phyloP scores from a whole-genome alignment of 2,113 vertebrate genomes.

The Pangasianodon gigas region DNA sequence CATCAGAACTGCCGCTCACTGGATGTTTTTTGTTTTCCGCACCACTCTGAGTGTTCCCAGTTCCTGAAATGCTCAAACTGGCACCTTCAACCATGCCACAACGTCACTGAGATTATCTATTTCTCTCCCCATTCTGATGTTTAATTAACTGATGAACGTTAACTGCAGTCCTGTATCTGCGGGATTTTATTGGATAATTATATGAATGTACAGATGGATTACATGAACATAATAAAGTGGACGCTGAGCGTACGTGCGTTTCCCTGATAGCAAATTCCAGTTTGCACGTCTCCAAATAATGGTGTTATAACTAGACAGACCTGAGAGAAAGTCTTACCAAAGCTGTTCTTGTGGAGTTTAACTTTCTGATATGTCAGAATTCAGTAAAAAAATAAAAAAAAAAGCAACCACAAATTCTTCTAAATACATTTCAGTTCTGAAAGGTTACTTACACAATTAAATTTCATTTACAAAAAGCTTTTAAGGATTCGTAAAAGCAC shows the following conservation, averaged over 20 bases:
- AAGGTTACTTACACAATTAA: not conserved
- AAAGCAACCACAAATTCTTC: not conserved
- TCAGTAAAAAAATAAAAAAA: too few relatives aligned
- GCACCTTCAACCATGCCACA: not conserved
- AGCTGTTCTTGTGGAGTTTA: not conserved
- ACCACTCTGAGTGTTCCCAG: not conserved
- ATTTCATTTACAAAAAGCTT: not conserved
- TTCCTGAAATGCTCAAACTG: not conserved
- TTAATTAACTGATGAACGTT: not conserved
- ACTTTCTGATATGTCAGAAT: not conserved
- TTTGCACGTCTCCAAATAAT: not conserved
- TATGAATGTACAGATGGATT: too few relatives aligned
- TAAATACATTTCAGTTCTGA: not conserved
- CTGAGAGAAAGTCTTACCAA: not conserved
- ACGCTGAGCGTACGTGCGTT: too few relatives aligned
- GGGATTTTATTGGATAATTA: not conserved
- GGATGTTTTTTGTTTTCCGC: not conserved
- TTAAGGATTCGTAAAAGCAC: not conserved
- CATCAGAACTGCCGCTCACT: not conserved
- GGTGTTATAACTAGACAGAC: not conserved
- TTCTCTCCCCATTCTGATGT: too few relatives aligned
- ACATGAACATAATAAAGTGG: too few relatives aligned
- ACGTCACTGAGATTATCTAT: not conserved
- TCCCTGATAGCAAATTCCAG: too few relatives aligned
- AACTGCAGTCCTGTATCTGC: not conserved